Percentiles rank a stretch among this genome's conserved stretches.
phyloP scores from a whole-genome alignment of 2,888 invertebrate genomes.

The Nudaria mundana region DNA sequence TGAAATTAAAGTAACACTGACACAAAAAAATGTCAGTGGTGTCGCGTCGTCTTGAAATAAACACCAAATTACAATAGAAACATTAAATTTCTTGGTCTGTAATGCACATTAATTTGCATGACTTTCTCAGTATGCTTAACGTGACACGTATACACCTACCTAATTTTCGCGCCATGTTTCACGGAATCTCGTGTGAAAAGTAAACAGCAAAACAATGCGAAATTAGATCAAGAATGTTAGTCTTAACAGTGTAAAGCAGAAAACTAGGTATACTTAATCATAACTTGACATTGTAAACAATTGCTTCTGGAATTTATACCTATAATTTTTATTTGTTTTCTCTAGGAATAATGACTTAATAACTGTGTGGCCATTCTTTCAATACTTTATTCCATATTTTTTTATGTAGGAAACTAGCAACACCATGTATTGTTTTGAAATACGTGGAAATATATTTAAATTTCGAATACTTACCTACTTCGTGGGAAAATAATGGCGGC shows the following conservation, averaged over 20 bases:
- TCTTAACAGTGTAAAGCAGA: no score
- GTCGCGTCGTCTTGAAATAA: conserved; percentile 2
- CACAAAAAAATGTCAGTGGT: no score
- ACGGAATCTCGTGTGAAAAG: conserved; percentile 36
- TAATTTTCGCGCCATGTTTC: conserved; percentile 35
- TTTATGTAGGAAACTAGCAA: conserved; percentile 1
- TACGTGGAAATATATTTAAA: conserved; percentile 3
- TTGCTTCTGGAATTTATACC: conserved; percentile 34
- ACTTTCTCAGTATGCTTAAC: conserved; percentile 28
- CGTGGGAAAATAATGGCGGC: conserved; percentile 29
- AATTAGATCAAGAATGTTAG: conserved; percentile 42
- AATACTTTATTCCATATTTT: conserved; percentile 1
- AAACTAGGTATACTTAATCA: no score
- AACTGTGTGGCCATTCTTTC: conserved; percentile 1
- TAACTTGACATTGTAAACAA: conserved; percentile 33
- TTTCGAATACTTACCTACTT: conserved; percentile 20
- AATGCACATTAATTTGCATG: conserved; percentile 20
- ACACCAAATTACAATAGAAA: conserved; percentile 15
- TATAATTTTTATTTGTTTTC: conserved; percentile 22
- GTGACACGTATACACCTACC: conserved; percentile 35
- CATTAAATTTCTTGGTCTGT: conserved; percentile 13
- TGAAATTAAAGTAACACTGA: no score
- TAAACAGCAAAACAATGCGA: conserved; percentile 38
- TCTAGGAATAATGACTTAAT: conserved; percentile 12
- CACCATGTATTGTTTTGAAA: conserved; percentile 2